phyloP scores from a whole-genome alignment of 2,888 invertebrate species.

The Craniophora ligustri region DNA sequence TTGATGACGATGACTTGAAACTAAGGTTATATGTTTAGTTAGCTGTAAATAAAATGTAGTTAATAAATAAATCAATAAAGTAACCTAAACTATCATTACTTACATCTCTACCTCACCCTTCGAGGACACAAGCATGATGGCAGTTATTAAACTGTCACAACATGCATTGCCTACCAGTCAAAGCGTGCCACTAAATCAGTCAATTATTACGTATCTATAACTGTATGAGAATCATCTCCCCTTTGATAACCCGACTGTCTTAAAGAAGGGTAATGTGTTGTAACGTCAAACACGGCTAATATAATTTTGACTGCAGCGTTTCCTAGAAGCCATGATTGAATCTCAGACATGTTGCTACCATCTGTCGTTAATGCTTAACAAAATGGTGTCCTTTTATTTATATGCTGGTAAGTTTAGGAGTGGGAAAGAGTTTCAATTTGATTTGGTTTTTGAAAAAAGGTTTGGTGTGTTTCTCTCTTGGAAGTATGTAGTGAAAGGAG shows the following conservation, averaged over 20 bases:
- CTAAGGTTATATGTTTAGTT: too few species aligned
- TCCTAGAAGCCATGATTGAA: conserved; percentile 52
- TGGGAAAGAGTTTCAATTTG: conserved; percentile 24
- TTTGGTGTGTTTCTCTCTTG: too few species aligned
- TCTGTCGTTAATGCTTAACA: conserved; percentile 46
- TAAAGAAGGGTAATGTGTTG: background rate
- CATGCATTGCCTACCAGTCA: too few species aligned
- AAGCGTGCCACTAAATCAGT: conserved; percentile 13
- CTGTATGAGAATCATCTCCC: conserved; percentile 38
- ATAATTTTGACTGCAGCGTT: conserved; percentile 49
- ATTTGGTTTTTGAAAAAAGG: background rate
- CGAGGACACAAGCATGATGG: too few species aligned
- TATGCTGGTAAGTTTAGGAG: conserved; percentile 10
- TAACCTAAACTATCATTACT: too few species aligned
- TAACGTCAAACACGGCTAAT: conserved; percentile 35
- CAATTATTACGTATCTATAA: conserved; percentile 27
- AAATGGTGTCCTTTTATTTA: conserved; percentile 30
- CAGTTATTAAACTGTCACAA: too few species aligned
- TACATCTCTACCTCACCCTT: too few species aligned
- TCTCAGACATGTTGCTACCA: conserved; percentile 52
- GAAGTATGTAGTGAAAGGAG: too few species aligned
- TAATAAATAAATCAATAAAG: too few species aligned
- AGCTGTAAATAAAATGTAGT: too few species aligned
- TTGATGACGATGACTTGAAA: too few species aligned
- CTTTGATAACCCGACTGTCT: conserved; percentile 21